A percentile compares a stretch with the other conserved stretches of the same genome.
phyloP scores from a whole-genome alignment of 2,888 invertebrate genomes.

The Cactoblastis cactorum region DNA sequence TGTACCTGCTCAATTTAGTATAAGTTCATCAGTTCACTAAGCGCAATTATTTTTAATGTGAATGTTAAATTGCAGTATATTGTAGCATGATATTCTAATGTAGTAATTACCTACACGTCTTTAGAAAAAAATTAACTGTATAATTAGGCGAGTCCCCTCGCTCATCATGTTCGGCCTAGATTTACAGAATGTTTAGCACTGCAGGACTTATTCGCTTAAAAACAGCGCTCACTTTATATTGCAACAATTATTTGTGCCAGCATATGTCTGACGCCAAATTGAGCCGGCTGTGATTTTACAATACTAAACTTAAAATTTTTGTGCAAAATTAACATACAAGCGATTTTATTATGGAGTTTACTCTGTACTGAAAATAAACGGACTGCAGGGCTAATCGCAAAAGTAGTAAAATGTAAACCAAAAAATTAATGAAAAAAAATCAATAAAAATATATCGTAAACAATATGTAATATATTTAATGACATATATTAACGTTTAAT shows the following conservation, averaged over 20 bases:
- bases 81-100: slow-evolving; percentile 10
- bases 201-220: slow-evolving; percentile 8
- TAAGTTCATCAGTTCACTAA: slow-evolving; percentile 41
- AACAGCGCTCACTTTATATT: slow-evolving; percentile 9
- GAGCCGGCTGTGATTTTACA: slow-evolving; percentile 3
- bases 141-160: background rate
- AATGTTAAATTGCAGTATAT: slow-evolving; percentile 17
- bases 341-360: slow-evolving; percentile 9
- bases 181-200: slow-evolving; percentile 2
- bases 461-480: slow-evolving; percentile 25
- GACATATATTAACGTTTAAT: slow-evolving; percentile 20
- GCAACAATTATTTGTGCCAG: slow-evolving; percentile 2
- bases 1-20: slow-evolving; percentile 62
- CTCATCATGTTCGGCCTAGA: background rate
- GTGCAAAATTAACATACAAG: slow-evolving; percentile 9
- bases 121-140: slow-evolving; percentile 5
- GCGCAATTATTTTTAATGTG: slow-evolving; percentile 29
- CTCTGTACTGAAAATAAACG: slow-evolving; percentile 5
- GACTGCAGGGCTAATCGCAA: slow-evolving; percentile 22
- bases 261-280: background rate
- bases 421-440: slow-evolving; percentile 21
- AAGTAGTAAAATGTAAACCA: slow-evolving; percentile 18
- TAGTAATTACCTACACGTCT: slow-evolving; percentile 11
- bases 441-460: slow-evolving; percentile 25
- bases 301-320: slow-evolving; percentile 11